Base-by-base conservation (phyloP, 2,113 vertebrate species). In the Corydoras sp. region DNA sequence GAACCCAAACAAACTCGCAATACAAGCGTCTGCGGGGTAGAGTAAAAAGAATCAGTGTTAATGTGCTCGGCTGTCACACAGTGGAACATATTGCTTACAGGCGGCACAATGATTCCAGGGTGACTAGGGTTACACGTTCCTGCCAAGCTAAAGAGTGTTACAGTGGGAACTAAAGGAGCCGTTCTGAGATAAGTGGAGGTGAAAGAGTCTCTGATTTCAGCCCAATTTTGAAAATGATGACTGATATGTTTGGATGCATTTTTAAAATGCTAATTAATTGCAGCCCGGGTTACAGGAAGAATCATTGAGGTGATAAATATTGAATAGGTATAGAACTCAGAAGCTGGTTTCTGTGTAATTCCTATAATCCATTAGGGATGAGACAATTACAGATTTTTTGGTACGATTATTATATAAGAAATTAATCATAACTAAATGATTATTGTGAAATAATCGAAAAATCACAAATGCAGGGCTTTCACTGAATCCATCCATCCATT, bases 61-160 rank as follows among this genome's bases (percentile, higher is more conserved):
- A 91, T 92, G 91, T 91, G 89, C 89, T 89, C 91, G 89, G 87
- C 88, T 88, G 86, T 83, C 90, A 92, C 82, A 80, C 89, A 89
- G 90, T 89, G 88, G 86, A 89, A 92, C 92, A 92, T 93, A 93
- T 93, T 93, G 92, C 92, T 93, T 93, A 93, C 90, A 92, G 91
- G 87, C 86, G 85, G 79, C 89, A 92, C 92, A 93, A 92, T 89
- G 86, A 87, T 81, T 83, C 83, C 83, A 79, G 89, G 85, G 88
- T 91, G 91, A 93, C 90, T 93, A 91, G 86, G 85, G 90, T 94
- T 94, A 92, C 92, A 90, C 90, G 91, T 93, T 93, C 92, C 92
- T 90, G 90, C 89, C 89, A 90, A 91, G 88, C 89, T 91, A 90
- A 89, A 90, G 92, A 87, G 91, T 92, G 89, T 90, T 88, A 91